phyloP scores from a whole-genome alignment of 2,113 vertebrate genomes.

The Leucoraja erinaceus region DNA sequence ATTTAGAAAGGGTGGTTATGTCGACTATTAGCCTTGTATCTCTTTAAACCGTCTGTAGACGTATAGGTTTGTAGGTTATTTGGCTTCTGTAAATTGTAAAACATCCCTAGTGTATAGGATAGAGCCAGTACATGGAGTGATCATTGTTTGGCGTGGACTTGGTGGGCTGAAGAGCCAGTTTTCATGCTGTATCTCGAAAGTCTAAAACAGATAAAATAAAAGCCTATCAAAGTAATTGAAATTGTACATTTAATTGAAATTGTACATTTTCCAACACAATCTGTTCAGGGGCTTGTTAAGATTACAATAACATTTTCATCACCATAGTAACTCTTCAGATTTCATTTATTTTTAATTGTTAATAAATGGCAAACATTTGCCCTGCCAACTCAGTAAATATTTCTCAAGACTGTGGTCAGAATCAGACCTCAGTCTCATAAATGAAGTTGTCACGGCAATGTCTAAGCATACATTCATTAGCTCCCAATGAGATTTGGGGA shows the following conservation, averaged over 20 bases:
- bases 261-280: neutral
- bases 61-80: too few relatives aligned
- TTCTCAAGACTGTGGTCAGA: neutral
- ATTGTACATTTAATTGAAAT: neutral
- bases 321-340: neutral
- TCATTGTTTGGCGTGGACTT: too few relatives aligned
- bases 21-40: too few relatives aligned
- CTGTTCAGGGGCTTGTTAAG: neutral
- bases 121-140: too few relatives aligned
- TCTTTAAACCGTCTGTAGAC: too few relatives aligned
- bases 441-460: neutral
- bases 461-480: neutral
- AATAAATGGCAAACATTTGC: neutral
- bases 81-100: too few relatives aligned
- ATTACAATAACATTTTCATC: neutral
- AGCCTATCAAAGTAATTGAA: neutral
- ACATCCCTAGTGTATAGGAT: too few relatives aligned
- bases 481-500: neutral
- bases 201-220: too few relatives aligned
- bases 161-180: too few relatives aligned
- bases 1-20: too few relatives aligned
- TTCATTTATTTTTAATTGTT: neutral
- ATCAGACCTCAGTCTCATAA: neutral
- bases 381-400: conserved; percentile 9
- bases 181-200: too few relatives aligned